Evolutionary conservation across 2,797 vertebrate genomes (phyloP).

Genomic region (Saxicola maurus): DNA sequence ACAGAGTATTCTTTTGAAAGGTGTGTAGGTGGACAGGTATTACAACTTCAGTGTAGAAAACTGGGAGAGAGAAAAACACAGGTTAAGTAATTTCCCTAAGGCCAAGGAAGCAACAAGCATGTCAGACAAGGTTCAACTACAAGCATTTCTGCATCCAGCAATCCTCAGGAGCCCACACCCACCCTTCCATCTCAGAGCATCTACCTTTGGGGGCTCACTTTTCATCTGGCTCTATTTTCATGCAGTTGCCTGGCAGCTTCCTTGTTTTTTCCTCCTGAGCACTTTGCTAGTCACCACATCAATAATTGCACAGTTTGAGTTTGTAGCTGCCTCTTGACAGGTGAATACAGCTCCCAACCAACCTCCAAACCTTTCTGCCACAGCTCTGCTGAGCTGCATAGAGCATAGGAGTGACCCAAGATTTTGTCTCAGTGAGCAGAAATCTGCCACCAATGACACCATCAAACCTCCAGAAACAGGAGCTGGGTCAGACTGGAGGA

Average conservation of each 20-base stretch:
- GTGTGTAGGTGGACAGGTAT: slow-evolving; percentile 18
- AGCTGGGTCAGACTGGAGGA: not conserved
- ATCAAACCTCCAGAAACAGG: not conserved
- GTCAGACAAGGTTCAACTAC: not conserved
- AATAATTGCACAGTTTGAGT: not conserved
- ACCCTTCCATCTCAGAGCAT: not conserved
- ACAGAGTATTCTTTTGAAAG: slow-evolving; percentile 1
- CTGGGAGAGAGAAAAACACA: not conserved
- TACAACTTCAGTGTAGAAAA: not conserved
- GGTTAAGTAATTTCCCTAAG: not conserved
- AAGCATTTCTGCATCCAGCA: not conserved
- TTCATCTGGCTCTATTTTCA: not conserved
- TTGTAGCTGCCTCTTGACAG: not conserved
- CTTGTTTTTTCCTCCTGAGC: not conserved
- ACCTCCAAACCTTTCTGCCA: not conserved
- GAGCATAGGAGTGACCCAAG: not conserved
- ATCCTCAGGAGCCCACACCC: not conserved
- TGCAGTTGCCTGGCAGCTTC: not conserved
- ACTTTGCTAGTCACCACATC: not conserved
- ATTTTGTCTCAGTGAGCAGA: not conserved
- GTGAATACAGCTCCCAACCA: not conserved
- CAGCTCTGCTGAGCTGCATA: not conserved
- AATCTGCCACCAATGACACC: not conserved
- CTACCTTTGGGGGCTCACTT: not conserved
- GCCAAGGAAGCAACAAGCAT: not conserved